Evolutionary conservation across 2,113 vertebrate genomes (phyloP), one percentile per base, ranked within the genome.

Genomic region (Rhea americana): DNA sequence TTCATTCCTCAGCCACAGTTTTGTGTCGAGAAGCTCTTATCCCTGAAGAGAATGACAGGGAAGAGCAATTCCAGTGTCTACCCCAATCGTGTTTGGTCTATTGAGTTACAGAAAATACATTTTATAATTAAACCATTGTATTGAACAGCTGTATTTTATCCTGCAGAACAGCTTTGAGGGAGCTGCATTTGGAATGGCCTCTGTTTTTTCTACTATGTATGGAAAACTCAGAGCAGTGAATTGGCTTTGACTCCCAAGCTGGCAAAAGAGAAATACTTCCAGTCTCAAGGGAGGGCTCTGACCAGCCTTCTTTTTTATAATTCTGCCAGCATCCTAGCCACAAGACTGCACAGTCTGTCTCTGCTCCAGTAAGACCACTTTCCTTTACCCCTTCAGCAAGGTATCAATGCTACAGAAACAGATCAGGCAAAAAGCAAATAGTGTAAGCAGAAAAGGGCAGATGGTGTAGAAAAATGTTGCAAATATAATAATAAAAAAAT

Each of bases 401-500:
- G 7, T 3, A 80, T 41, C 17, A 61, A 10, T 50, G 16, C 43
- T 1, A 1, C 30, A 30, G 35, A 37, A 8, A 30, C 13, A 47
- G 45, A 45, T 37, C 50, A 47, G 43, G 22, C 61, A 48, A 51
- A 79, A 4, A 75, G 22, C 12, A 26, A 80, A 61, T 6, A 7
- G 22, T 13, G 24, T 53, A 41, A 80, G 21, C 48, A 41, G 22
- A 30, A 73, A 39, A 63, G 39, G 21, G n/a, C 8, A 17, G 30
- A 62, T 73, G 20, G 10, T 3, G 0, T 19, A 65, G 35, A 50
- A 83, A 92, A 92, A 77, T 5, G 28, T 28, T 79, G 43, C 10
- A 72, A 82, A 59, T 17, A 28, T 65, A 78, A 68, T 18, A 80
- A 91, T 6, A 25, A 84, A 39, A 85, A 77, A 90, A 90, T 9